Conservation (phyloP, 2,797 vertebrate genomes). For the Propithecus perrieri region DNA sequence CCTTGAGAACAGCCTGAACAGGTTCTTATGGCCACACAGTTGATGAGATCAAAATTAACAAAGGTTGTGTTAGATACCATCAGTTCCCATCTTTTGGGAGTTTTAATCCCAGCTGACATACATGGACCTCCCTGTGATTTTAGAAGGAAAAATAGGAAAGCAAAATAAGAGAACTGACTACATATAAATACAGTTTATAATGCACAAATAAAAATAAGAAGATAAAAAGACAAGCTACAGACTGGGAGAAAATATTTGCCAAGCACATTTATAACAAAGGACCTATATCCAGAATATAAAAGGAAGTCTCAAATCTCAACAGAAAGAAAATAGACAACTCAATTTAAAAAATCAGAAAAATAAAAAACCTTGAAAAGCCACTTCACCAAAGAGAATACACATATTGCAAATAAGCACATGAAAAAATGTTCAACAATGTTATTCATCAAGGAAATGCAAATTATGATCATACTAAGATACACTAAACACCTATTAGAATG, state of each 20-base stretch:
- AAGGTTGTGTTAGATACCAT: constrained; percentile 82
- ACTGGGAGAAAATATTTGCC: neutral
- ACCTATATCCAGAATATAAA: neutral
- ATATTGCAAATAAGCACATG: neutral
- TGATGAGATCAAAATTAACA: constrained; percentile 82
- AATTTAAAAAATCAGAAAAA: neutral
- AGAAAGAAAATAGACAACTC: neutral
- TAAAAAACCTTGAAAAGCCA: neutral
- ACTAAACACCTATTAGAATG: neutral
- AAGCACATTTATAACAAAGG: neutral
- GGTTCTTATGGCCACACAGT: constrained; percentile 83
- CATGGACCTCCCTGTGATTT: constrained; percentile 74
- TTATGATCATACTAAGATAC: neutral
- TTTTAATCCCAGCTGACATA: constrained; percentile 85
- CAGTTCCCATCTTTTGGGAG: constrained; percentile 82
- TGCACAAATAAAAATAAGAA: neutral
- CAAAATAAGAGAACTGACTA: neutral
- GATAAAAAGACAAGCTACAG: neutral
- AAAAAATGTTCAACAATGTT: neutral
- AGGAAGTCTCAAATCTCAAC: neutral
- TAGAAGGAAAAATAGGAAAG: neutral
- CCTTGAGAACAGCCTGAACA: constrained; percentile 85
- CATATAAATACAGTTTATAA: neutral
- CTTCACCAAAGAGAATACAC: neutral
- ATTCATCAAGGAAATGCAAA: neutral